Evolutionary conservation across 1,140 invertebrate genomes (phyloP).

Genomic region (Hylyphantes graminicola): DNA sequence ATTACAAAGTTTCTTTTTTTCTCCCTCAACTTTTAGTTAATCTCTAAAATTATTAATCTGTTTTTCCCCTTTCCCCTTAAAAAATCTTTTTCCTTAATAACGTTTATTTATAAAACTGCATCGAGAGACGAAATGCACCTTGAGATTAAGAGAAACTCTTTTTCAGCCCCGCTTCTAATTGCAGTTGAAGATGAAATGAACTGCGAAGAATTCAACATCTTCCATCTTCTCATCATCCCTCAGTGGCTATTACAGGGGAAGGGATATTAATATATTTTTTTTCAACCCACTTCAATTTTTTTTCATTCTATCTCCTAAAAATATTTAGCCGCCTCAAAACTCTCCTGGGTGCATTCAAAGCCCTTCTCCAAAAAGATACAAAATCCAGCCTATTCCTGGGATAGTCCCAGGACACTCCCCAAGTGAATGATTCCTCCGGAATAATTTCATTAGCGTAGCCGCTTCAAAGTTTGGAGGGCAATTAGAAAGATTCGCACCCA

Average conservation of each 20-base stretch:
- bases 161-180: conserved; percentile 4
- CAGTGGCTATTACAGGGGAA: conserved; percentile 18
- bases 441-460: conserved; percentile 56
- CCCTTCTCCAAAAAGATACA: not conserved
- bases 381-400: conserved; percentile 1
- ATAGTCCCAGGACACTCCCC: conserved; percentile 4
- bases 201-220: conserved; percentile 28
- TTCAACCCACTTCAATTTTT: not conserved
- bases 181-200: conserved; percentile 31
- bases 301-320: conserved; percentile 21
- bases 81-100: too few relatives aligned
- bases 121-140: conserved; percentile 1
- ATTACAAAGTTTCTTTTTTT: too few relatives aligned
- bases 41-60: too few relatives aligned
- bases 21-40: too few relatives aligned
- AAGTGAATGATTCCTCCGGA: conserved; percentile 31
- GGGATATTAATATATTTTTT: conserved; percentile 29
- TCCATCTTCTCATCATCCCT: conserved; percentile 11
- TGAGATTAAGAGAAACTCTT: conserved; percentile 17
- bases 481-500: conserved; percentile 54
- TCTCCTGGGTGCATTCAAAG: conserved; percentile 26
- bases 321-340: conserved; percentile 21
- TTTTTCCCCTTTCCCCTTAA: too few relatives aligned
- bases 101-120: too few relatives aligned
- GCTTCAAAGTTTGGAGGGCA: conserved; percentile 50